phyloP scores from a whole-genome alignment of 2,888 invertebrate species.

The Mechanitis messenoides region DNA sequence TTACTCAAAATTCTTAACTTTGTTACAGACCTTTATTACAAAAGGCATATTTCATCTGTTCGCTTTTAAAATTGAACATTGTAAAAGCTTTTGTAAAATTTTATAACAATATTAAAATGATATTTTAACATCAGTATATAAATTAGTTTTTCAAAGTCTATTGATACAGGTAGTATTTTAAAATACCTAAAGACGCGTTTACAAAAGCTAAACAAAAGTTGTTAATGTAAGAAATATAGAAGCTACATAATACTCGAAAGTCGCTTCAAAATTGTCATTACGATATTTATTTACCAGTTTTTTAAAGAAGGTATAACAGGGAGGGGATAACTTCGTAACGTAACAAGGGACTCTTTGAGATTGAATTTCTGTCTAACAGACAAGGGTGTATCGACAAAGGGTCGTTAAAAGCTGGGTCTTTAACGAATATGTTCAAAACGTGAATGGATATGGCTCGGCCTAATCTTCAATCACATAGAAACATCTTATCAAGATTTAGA shows the following conservation, averaged over 20 bases:
- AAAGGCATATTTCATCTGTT: neutral
- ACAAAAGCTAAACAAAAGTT: no score
- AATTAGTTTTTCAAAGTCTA: no score
- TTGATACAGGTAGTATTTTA: no score
- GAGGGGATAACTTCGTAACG: neutral
- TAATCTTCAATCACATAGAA: neutral
- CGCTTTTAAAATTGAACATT: no score
- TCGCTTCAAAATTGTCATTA: neutral
- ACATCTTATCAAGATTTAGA: neutral
- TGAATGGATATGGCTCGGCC: neutral
- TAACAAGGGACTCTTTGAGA: conserved; percentile 3
- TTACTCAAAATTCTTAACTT: neutral
- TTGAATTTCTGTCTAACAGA: conserved; percentile 2
- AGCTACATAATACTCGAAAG: no score
- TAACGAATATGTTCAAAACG: neutral
- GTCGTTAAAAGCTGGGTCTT: conserved; percentile 2
- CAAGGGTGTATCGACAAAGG: conserved; percentile 2
- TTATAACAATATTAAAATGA: no score
- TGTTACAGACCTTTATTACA: conserved; percentile 1
- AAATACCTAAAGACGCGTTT: no score
- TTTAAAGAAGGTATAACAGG: conserved; percentile 4
- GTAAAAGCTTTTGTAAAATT: no score
- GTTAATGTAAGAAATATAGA: no score
- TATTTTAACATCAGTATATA: no score
- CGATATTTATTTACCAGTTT: neutral